Base-by-base conservation (phyloP, 1,140 invertebrate species). In the Platyura marginata region DNA sequence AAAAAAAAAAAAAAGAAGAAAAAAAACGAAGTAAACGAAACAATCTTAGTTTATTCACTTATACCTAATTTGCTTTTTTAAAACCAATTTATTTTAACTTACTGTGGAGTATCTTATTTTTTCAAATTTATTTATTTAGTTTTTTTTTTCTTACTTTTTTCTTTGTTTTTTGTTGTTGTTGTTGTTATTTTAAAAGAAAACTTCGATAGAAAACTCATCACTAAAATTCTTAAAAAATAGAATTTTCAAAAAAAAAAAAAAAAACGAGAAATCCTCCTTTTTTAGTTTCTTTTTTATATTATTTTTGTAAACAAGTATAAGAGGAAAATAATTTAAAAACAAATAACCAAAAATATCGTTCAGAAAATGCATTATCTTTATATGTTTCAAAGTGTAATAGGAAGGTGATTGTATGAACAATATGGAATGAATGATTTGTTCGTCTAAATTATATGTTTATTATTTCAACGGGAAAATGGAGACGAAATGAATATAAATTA, bases 371-470 rank as follows among this genome's bases (percentile, higher is more conserved):
- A n/a, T n/a, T 40, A 41, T 43, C 50, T 36, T 46, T 47, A 38
- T 43, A 47, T 45, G 44, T 46, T 44, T 21, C 45, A 46, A 48
- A 41, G 45, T 43, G 22, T 48, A 48, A 51, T 48, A 38, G 47
- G 40, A 51, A 48, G 49, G 49, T 51, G 48, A 45, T 43, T 48
- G 41, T 46, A 43, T 46, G 49, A 36, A 44, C 44, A 48, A 47
- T 10, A 21, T 41, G 13, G 25, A 29, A 29, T 29, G 25, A 29
- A 29, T 29, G 25, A 29, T 13, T 41, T 20, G 40, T 5, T 41
- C 15, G 15, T 41, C 11, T 9, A 42, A 29, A 6, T 8, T 29
- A 29, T 29, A 29, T 29, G 25, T 29, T 29, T 29, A 29, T 13
- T 8, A 8, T 29, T 8, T 13, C 25, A 29, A 29, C 25, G 6